These are phyloP conservation scores for Ectobius pallidus DNA, from an alignment of 2,888 invertebrate genomes.

Conservation along the genomic window DNA sequence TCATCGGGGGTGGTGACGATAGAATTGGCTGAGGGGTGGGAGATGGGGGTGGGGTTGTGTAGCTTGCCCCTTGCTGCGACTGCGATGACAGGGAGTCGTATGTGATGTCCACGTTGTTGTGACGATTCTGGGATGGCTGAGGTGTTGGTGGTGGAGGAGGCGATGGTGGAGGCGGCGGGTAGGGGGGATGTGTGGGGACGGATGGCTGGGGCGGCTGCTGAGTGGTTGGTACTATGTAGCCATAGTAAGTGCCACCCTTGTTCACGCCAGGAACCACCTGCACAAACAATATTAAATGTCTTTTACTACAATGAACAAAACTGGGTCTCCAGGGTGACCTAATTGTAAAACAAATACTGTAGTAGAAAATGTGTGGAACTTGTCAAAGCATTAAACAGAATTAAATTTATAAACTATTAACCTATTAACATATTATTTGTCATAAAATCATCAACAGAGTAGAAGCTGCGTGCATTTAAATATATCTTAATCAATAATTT, in stretches of 20 bases:
- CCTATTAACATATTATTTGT: no score
- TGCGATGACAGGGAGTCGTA: conserved; percentile 20
- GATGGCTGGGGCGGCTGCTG: not conserved
- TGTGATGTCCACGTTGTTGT: conserved; percentile 22
- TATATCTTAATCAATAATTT: no score
- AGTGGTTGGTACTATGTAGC: not conserved
- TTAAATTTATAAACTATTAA: no score
- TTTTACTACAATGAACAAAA: no score
- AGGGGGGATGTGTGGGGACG: not conserved
- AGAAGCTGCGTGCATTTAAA: no score
- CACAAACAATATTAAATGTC: no score
- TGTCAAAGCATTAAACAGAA: no score
- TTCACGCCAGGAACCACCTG: not conserved
- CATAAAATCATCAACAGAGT: no score
- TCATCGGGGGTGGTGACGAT: conserved; percentile 34
- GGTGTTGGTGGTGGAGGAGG: not conserved
- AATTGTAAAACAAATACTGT: no score
- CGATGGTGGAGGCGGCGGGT: not conserved
- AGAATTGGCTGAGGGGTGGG: not conserved
- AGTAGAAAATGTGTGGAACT: no score
- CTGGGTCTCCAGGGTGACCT: no score
- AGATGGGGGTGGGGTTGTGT: conserved; percentile 5
- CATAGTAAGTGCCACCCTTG: not conserved
- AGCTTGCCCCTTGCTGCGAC: not conserved
- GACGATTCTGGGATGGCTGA: not conserved